Evolutionary conservation across 2,113 vertebrate genomes (phyloP).

Genomic region (Passer montanus): DNA sequence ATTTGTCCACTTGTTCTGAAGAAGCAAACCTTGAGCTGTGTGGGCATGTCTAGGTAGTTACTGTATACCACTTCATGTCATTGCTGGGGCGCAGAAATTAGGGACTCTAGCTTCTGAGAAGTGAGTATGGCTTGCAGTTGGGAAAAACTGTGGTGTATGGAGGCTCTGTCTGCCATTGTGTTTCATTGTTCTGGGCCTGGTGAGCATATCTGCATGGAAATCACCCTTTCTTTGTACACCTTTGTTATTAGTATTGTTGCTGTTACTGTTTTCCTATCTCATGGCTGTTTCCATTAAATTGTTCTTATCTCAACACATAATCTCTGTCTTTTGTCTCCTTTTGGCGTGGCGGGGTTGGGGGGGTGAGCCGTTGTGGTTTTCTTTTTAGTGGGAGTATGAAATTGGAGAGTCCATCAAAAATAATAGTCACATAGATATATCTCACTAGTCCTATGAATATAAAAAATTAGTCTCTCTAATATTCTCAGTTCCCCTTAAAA

Average conservation of each 20-base stretch:
- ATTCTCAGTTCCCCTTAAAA: neutral
- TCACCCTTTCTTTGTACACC: neutral
- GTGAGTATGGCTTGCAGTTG: neutral
- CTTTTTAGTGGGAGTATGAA: neutral
- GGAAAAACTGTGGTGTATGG: fast-evolving
- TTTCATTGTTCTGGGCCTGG: neutral
- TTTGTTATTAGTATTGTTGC: neutral
- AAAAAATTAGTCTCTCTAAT: neutral
- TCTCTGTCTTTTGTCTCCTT: neutral
- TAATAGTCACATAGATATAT: neutral
- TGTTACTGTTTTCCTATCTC: neutral
- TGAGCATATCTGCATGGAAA: neutral
- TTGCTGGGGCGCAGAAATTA: neutral
- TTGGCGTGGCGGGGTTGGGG: neutral
- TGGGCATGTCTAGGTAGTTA: neutral
- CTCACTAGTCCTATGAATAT: neutral
- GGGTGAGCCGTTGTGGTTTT: neutral
- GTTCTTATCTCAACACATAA: neutral
- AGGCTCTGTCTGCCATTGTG: neutral
- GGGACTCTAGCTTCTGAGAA: neutral
- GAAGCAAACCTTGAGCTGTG: neutral
- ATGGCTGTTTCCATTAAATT: neutral
- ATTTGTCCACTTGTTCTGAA: neutral
- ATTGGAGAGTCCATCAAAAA: neutral
- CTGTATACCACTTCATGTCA: neutral